A percentile compares a stretch with the other conserved stretches of the same genome.
These are phyloP conservation scores for Climacteris rufus DNA, from an alignment of 2,113 vertebrate genomes.

Conservation along the genomic window DNA sequence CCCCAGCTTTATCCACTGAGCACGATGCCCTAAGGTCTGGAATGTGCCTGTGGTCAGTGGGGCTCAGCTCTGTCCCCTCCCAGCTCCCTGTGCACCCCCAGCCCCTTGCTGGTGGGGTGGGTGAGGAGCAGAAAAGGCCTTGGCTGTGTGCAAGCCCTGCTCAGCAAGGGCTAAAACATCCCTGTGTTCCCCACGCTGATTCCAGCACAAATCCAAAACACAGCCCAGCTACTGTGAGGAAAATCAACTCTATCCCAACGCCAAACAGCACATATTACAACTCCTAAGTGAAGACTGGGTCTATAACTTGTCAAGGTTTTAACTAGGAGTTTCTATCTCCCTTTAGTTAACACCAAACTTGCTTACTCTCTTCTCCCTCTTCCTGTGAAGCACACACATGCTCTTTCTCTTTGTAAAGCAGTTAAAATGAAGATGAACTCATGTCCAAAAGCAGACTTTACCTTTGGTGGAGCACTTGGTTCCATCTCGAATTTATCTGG, in stretches of 20 bases:
- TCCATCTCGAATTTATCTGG: constrained; percentile 89
- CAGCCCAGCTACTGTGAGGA: background rate
- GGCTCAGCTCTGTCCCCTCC: background rate
- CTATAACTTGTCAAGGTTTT: background rate
- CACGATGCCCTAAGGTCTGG: background rate
- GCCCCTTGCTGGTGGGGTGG: rapidly evolving
- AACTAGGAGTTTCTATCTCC: background rate
- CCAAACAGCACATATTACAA: background rate
- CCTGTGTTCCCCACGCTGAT: background rate
- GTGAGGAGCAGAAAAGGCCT: background rate
- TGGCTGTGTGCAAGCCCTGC: background rate
- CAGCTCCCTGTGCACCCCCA: background rate
- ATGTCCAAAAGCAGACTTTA: constrained; percentile 54
- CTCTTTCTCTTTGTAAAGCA: background rate
- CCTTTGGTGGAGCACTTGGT: constrained; percentile 76
- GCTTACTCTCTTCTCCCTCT: background rate
- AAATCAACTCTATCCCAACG: background rate
- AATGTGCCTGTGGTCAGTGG: background rate
- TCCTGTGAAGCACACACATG: background rate
- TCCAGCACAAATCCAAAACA: background rate
- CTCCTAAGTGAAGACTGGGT: background rate
- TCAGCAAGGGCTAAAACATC: background rate
- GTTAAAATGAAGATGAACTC: background rate
- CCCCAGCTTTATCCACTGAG: background rate
- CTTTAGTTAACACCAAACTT: background rate